Evolutionary conservation across 2,888 invertebrate species (phyloP).

Genomic region (Hesperia comma): DNA sequence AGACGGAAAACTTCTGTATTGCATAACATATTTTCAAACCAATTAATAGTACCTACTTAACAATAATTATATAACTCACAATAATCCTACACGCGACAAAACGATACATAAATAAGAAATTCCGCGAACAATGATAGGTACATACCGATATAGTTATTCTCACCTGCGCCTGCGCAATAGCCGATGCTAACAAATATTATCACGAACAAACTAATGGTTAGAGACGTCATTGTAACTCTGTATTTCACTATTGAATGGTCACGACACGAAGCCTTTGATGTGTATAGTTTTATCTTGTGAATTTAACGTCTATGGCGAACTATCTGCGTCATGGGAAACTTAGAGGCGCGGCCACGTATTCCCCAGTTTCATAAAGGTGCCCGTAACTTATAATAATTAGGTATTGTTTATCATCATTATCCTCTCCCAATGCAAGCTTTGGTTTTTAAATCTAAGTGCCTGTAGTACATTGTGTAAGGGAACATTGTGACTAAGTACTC

Average conservation of each 20-base stretch:
- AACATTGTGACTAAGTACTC: too few relatives aligned
- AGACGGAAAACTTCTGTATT: too few relatives aligned
- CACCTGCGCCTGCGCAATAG: conserved; percentile 9
- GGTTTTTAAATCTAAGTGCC: too few relatives aligned
- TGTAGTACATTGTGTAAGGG: too few relatives aligned
- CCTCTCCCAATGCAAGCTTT: too few relatives aligned
- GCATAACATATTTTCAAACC: too few relatives aligned
- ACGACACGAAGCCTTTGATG: not conserved
- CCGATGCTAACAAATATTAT: not conserved
- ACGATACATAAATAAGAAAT: too few relatives aligned
- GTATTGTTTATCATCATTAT: not conserved
- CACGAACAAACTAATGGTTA: not conserved
- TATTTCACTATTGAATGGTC: conserved; percentile 9
- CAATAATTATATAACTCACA: too few relatives aligned
- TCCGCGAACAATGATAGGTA: not conserved
- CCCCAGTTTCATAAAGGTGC: not conserved
- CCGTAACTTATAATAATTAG: not conserved
- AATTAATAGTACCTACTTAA: too few relatives aligned
- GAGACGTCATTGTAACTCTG: conserved; percentile 1
- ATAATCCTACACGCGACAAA: too few relatives aligned
- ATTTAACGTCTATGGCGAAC: not conserved
- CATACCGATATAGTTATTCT: conserved; percentile 1
- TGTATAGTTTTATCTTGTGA: not conserved
- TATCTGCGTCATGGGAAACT: conserved; percentile 5
- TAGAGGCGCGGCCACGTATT: not conserved